phyloP scores from a whole-genome alignment of 2,797 vertebrate species.

The Lacerta viridis region DNA sequence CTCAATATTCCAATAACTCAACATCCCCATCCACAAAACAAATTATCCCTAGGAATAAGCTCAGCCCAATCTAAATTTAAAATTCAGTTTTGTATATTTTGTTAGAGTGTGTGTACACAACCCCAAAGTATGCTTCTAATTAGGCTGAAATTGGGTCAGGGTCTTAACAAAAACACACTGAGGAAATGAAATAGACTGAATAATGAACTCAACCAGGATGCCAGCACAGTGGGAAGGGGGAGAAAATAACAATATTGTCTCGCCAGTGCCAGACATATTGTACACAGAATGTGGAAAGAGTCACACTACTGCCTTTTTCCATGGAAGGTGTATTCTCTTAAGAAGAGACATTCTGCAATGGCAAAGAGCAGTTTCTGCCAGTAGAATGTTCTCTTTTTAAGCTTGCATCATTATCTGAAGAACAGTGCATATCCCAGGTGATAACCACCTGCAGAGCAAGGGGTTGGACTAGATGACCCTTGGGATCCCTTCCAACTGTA shows the following conservation, averaged over 20 bases:
- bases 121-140: too few species aligned
- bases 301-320: too few species aligned
- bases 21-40: neutral
- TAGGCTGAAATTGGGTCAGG: neutral
- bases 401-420: neutral
- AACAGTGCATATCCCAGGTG: neutral
- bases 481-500: too few species aligned
- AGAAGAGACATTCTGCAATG: neutral
- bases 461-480: too few species aligned
- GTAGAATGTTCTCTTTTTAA: neutral
- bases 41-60: conserved; percentile 37
- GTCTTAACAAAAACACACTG: neutral
- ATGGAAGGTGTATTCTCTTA: neutral
- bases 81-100: neutral
- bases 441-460: neutral
- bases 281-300: neutral
- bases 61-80: neutral
- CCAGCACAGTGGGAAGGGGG: too few species aligned
- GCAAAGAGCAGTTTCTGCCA: neutral
- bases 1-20: conserved; percentile 24
- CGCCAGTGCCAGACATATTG: neutral
- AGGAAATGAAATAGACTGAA: neutral
- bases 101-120: too few species aligned
- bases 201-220: neutral
- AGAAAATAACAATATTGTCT: neutral